A percentile compares a stretch with the other conserved stretches of the same genome.
These are phyloP conservation scores for Laupala kohalensis DNA, from an alignment of 1,140 invertebrate genomes.

Conservation along the genomic window DNA sequence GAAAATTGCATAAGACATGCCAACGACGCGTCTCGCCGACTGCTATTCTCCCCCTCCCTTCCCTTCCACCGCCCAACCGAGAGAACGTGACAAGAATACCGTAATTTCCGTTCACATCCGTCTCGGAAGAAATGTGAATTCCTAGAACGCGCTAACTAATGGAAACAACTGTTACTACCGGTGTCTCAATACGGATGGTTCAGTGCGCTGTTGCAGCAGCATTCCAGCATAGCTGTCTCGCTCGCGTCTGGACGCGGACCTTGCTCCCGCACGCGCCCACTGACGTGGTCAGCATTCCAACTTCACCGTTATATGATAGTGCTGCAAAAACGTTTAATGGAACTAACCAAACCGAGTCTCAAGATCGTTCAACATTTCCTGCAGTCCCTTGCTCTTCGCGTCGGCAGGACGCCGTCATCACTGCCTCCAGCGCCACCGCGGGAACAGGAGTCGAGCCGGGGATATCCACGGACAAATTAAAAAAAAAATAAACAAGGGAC, in stretches of 20 bases:
- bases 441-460: background rate
- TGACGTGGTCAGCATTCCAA: background rate
- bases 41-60: background rate
- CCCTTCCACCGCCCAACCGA: too few species aligned
- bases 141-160: background rate
- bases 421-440: too few species aligned
- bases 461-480: too few species aligned
- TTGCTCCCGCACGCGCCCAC: background rate
- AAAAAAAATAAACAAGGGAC: background rate
- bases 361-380: background rate
- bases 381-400: too few species aligned
- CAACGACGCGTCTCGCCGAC: too few species aligned
- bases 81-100: too few species aligned
- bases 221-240: background rate
- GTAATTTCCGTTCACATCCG: too few species aligned
- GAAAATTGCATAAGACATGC: background rate
- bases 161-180: background rate
- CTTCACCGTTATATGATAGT: background rate
- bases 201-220: background rate
- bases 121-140: too few species aligned
- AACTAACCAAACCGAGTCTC: background rate
- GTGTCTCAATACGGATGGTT: background rate
- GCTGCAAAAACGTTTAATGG: background rate
- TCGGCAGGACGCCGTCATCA: background rate
- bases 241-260: background rate